Evolutionary conservation across 2,888 invertebrate species (phyloP).

Genomic region (Sylvicola fuscatus): DNA sequence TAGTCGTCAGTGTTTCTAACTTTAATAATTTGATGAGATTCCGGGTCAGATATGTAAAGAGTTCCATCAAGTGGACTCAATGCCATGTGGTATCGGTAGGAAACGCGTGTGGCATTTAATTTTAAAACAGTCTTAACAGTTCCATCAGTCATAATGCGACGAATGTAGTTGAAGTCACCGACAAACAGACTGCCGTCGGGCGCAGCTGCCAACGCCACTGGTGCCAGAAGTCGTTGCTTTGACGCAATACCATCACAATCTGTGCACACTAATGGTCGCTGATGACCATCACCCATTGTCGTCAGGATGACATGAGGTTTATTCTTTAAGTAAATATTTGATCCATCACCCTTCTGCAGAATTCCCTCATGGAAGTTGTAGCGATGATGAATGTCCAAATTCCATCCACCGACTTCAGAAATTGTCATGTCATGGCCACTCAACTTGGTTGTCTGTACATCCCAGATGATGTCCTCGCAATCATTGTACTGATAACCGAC

Average conservation of each 20-base stretch:
- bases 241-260: conserved; percentile 64
- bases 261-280: conserved; percentile 64
- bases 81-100: conserved; percentile 93
- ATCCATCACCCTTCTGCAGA: conserved; percentile 92
- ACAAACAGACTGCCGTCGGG: conserved; percentile 88
- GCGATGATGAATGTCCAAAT: conserved; percentile 90
- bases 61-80: conserved; percentile 84
- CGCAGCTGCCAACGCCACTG: conserved; percentile 78
- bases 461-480: conserved; percentile 88
- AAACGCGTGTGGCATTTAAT: conserved; percentile 73
- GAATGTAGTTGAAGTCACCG: conserved; percentile 86
- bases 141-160: conserved; percentile 71
- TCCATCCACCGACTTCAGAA: conserved; percentile 95
- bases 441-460: conserved; percentile 82
- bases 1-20: conserved; percentile 67
- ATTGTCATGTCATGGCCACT: conserved; percentile 95
- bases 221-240: conserved; percentile 68
- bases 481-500: conserved; percentile 93
- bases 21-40: conserved; percentile 81
- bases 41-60: conserved; percentile 89
- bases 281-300: conserved; percentile 79
- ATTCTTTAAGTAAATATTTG: conserved; percentile 83
- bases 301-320: conserved; percentile 81
- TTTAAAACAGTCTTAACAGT: conserved; percentile 28
- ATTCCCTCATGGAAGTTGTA: conserved; percentile 98